Evolutionary conservation across 2,888 invertebrate genomes (phyloP).

Genomic region (Andrena bicolor): DNA sequence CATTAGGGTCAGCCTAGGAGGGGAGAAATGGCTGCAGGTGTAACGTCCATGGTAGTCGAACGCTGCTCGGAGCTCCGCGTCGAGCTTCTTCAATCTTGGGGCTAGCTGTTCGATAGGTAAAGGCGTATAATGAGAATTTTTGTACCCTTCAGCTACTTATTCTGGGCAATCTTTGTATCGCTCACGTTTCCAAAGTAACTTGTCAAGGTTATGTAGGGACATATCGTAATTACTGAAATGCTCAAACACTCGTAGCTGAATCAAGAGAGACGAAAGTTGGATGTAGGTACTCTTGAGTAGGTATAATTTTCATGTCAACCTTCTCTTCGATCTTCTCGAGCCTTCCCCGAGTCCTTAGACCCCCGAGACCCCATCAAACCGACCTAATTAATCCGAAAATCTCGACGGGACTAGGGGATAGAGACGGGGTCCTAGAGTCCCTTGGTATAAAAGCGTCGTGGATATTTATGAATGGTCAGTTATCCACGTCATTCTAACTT

Average conservation of each 20-base stretch:
- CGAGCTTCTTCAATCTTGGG: not conserved
- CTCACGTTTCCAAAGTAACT: too few species aligned
- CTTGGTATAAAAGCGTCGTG: conserved; percentile 29
- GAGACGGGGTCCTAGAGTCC: not conserved
- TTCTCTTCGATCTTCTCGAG: not conserved
- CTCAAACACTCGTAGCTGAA: too few species aligned
- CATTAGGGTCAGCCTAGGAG: conserved; percentile 30
- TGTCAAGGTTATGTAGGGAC: too few species aligned
- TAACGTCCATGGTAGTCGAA: not conserved
- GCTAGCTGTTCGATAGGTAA: not conserved
- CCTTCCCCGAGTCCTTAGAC: not conserved
- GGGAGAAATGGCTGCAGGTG: conserved; percentile 31
- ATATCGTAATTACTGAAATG: too few species aligned
- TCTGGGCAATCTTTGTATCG: too few species aligned
- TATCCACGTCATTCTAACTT: conserved; percentile 48
- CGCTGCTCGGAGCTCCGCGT: not conserved
- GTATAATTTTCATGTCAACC: not conserved
- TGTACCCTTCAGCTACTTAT: too few species aligned
- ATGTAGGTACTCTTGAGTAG: too few species aligned
- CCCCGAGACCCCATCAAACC: conserved; percentile 12
- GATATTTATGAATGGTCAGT: conserved; percentile 48
- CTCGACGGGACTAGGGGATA: not conserved
- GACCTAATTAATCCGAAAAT: conserved; percentile 48
- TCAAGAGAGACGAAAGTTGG: too few species aligned
- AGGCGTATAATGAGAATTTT: not conserved